Conservation (phyloP, 1,140 invertebrate genomes). For the Anadara kagoshimensis region DNA sequence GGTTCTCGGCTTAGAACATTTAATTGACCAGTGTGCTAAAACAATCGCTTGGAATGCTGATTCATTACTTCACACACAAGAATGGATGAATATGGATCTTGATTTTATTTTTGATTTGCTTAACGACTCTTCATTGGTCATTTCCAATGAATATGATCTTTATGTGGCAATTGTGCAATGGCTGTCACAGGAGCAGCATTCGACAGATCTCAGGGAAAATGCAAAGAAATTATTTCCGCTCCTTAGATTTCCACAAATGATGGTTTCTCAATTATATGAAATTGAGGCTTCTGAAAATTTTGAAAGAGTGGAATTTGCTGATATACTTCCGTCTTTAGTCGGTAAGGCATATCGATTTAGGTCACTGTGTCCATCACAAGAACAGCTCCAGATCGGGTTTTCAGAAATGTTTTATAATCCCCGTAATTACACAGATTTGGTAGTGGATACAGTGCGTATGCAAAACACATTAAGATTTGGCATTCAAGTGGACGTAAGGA, state of each 20-base stretch:
- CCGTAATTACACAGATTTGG: constrained; percentile 69
- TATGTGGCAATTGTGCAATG: constrained; percentile 62
- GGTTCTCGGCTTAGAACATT: constrained; percentile 62
- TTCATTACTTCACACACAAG: constrained; percentile 61
- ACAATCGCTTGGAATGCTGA: constrained; percentile 73
- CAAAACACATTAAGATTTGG: constrained; percentile 72
- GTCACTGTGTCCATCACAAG: constrained; percentile 68
- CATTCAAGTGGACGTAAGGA: constrained; percentile 71
- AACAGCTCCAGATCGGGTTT: constrained; percentile 57
- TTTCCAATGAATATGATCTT: constrained; percentile 64
- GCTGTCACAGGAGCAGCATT: constrained; percentile 60
- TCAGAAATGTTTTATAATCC: constrained; percentile 66
- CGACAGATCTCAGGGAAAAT: constrained; percentile 47
- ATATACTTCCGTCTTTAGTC: constrained; percentile 59
- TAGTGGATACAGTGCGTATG: constrained; percentile 70
- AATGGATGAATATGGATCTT: constrained; percentile 70
- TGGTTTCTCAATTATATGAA: constrained; percentile 65
- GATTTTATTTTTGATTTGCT: constrained; percentile 70
- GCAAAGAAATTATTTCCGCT: constrained; percentile 65
- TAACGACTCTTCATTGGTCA: constrained; percentile 65
- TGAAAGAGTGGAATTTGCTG: constrained; percentile 47
- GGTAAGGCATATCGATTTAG: constrained; percentile 70
- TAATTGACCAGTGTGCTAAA: constrained; percentile 67
- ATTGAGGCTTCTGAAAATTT: constrained; percentile 61
- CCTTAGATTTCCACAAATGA: constrained; percentile 73